phyloP scores from a whole-genome alignment of 2,797 vertebrate species.

The Neosilurus mollespiculum region DNA sequence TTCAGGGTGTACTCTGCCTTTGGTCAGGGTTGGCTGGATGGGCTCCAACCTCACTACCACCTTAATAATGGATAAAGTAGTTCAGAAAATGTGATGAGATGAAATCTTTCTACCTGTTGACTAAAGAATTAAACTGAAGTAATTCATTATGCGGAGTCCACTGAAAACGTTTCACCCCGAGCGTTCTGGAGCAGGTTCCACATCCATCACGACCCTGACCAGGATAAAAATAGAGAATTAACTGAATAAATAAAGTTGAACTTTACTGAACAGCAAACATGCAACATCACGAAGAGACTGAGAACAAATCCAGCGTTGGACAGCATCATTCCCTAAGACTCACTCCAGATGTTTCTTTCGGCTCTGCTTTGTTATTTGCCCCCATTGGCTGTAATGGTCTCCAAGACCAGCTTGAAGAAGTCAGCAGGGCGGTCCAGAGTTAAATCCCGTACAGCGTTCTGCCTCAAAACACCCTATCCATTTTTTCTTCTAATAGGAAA shows the following conservation, averaged over 20 bases:
- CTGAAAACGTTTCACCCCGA: background rate
- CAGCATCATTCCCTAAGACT: background rate
- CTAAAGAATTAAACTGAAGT: background rate
- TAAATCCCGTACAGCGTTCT: background rate
- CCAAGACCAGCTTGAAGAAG: background rate
- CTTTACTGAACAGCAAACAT: background rate
- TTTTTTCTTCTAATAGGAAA: background rate
- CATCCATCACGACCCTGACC: background rate
- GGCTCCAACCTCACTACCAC: no score
- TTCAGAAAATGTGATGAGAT: no score
- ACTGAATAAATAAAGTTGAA: no score
- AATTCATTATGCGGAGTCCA: background rate
- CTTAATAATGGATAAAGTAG: no score
- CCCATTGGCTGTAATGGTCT: background rate
- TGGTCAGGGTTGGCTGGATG: no score
- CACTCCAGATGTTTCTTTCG: background rate
- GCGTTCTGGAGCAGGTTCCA: background rate
- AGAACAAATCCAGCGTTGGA: no score
- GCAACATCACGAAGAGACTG: background rate
- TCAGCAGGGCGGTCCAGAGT: background rate
- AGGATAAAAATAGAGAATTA: background rate
- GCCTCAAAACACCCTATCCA: background rate
- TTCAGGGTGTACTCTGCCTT: no score
- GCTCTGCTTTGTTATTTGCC: background rate
- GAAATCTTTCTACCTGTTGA: background rate